Conservation (phyloP, 2,113 vertebrate species). For the Solea senegalensis region DNA sequence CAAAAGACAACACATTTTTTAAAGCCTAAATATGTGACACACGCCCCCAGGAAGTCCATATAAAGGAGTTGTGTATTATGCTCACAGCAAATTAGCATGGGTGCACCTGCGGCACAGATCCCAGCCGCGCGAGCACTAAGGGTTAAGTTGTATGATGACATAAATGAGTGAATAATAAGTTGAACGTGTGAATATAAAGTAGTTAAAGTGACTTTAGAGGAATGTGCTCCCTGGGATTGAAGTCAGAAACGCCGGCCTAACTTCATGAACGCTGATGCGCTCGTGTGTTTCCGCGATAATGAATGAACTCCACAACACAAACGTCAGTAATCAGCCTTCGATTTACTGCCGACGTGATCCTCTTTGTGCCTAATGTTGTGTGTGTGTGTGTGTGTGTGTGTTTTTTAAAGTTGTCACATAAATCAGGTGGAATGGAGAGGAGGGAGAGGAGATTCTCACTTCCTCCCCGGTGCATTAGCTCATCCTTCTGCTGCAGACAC, state of each 20-base stretch:
- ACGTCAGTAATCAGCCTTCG: slow-evolving; percentile 56
- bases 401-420: slow-evolving; percentile 72
- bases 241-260: neutral
- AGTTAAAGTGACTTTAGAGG: no score
- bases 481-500: slow-evolving; percentile 64
- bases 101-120: no score
- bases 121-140: no score
- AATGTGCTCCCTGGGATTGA: no score
- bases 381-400: neutral
- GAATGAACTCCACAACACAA: slow-evolving; percentile 10
- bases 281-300: slow-evolving; percentile 1
- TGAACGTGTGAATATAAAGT: no score
- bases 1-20: no score
- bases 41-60: no score
- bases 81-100: no score
- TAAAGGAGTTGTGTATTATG: no score
- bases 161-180: no score
- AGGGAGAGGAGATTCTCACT: slow-evolving; percentile 58
- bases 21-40: no score
- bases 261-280: slow-evolving; percentile 28
- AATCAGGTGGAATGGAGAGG: slow-evolving; percentile 68
- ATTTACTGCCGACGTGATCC: slow-evolving; percentile 65
- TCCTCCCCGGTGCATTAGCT: slow-evolving; percentile 68
- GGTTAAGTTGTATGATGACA: no score
- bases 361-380: slow-evolving; percentile 67